Base-by-base conservation (phyloP, 2,113 vertebrate species). In the Elgaria multicarinata region DNA sequence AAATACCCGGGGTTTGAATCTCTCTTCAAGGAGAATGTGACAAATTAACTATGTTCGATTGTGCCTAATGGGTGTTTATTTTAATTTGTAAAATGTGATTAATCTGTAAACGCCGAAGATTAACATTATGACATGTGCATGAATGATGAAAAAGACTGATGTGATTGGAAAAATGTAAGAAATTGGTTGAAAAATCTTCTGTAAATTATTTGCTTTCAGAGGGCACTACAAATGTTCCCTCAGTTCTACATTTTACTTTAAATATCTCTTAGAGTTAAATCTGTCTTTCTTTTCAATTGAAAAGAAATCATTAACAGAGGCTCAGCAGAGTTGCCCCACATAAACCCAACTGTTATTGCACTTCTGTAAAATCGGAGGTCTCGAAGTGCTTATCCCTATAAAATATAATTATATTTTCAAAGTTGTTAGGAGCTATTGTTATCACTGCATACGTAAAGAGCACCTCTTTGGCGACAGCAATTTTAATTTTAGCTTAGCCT, bases 401-500 rank as follows among this genome's bases (percentile, higher is more conserved):
- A 90, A 83, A 82, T 83, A 87, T 82, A 77, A 83, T 77, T 83
- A 66, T 87, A 86, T 90, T 83, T 83, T 87, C 89, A 87, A 83
- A 90, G n/a, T 66, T 90, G 78, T 77, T 67, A 83, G 46, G 46
- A 83, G 79, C 72, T 83, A 75, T 90, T 90, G 78, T 55, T 89
- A 83, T 87, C 79, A 77, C n/a, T 83, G 80, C 71, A 77, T 83
- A 69, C 50, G 83, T 83, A 90, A 90, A 81, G n/a, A 83, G 7
- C 62, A 83, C 42, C 46, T 87, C 71, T 75, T 81, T 42, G 26
- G 84, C 86, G 67, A 67, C 55, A 24, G 76, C 28, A 31, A 72
- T 90, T 90, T 75, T 86, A 90, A 90, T 90, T 86, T 82, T 86
- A 90, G 71, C n/a, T 90, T 74, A 67, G 42, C 78, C 82, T 62